Evolutionary conservation across 2,797 vertebrate species (phyloP).

Genomic region (Onychomys leucogaster): DNA sequence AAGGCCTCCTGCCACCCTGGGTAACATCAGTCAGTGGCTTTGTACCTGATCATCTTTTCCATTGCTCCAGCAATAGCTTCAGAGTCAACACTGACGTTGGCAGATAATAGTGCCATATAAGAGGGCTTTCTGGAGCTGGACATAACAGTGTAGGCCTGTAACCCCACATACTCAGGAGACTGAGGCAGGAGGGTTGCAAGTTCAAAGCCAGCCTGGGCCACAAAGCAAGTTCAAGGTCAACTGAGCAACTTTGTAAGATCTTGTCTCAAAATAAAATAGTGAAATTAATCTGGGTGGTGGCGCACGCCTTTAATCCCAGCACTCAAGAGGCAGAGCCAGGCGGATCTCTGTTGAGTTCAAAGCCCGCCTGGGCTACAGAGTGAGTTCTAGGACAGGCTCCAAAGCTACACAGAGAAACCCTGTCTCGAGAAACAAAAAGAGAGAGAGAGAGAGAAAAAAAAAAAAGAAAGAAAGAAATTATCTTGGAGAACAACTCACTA

Average conservation of each 20-base stretch:
- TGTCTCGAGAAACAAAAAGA: too few relatives aligned
- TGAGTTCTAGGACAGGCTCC: too few relatives aligned
- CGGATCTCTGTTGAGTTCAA: too few relatives aligned
- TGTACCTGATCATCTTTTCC: slow-evolving; percentile 41
- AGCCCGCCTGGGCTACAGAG: too few relatives aligned
- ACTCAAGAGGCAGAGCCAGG: too few relatives aligned
- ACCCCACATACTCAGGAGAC: background rate
- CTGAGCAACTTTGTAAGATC: background rate
- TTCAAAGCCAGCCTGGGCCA: background rate
- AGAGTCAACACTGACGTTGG: background rate
- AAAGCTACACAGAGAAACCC: too few relatives aligned
- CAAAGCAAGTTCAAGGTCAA: background rate
- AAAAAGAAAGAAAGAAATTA: too few relatives aligned
- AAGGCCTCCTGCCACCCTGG: slow-evolving; percentile 75
- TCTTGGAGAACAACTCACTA: too few relatives aligned
- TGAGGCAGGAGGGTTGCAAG: background rate
- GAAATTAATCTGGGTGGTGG: background rate
- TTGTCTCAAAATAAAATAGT: background rate
- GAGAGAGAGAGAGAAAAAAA: fast-evolving
- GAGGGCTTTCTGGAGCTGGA: background rate
- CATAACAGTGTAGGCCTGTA: background rate
- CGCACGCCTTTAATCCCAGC: too few relatives aligned
- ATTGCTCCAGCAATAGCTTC: background rate
- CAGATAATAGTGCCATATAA: background rate
- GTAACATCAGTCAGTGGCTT: slow-evolving; percentile 36